A percentile compares a stretch with the other conserved stretches of the same genome.
Conservation (phyloP, 2,113 vertebrate species). For the Beaufortia kweichowensis region DNA sequence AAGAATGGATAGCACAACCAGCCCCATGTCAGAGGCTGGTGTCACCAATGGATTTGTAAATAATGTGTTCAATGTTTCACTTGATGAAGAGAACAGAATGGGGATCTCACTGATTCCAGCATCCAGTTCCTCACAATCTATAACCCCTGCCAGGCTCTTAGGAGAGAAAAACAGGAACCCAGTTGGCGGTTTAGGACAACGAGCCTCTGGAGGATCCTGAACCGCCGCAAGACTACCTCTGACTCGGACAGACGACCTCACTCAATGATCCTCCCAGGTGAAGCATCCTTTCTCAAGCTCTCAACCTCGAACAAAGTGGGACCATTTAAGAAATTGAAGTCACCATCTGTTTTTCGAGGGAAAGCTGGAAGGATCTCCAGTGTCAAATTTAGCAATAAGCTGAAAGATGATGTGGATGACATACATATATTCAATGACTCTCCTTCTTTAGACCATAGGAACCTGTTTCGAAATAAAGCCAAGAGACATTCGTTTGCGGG, state of each 20-base stretch:
- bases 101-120: constrained; percentile 54
- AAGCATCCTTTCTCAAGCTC: constrained; percentile 77
- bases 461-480: constrained; percentile 68
- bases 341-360: constrained; percentile 73
- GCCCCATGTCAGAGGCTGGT: constrained; percentile 61
- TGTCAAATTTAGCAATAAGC: constrained; percentile 67
- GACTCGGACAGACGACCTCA: constrained; percentile 78
- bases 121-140: constrained; percentile 54
- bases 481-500: constrained; percentile 87
- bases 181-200: constrained; percentile 75
- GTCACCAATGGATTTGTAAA: constrained; percentile 83
- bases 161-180: constrained; percentile 70
- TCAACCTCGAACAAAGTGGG: constrained; percentile 86
- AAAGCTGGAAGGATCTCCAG: constrained; percentile 68
- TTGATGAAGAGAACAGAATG: constrained; percentile 69
- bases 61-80: constrained; percentile 77
- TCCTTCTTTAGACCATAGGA: constrained; percentile 67
- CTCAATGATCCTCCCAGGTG: constrained; percentile 87
- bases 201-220: constrained; percentile 87
- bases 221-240: constrained; percentile 73
- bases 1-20: constrained; percentile 80
- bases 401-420: constrained; percentile 66
- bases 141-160: constrained; percentile 58
- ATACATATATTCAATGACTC: constrained; percentile 67
- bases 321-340: constrained; percentile 82